Conservation (phyloP, 2,888 invertebrate genomes). For the Cinara cedri region DNA sequence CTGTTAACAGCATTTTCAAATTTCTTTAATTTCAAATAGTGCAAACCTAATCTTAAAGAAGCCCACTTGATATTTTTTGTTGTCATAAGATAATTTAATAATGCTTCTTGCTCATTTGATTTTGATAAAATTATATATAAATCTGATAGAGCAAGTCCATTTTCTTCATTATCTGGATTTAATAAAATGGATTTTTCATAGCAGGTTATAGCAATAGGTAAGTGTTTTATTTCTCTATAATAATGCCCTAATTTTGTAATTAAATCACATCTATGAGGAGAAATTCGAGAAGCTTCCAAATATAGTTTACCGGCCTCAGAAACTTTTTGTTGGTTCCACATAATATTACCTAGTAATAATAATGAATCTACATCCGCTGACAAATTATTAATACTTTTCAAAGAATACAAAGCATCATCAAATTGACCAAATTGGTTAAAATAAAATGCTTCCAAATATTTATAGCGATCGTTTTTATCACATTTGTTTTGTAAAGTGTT, state of each 20-base stretch:
- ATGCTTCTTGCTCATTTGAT: slow-evolving; percentile 34
- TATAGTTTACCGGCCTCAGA: slow-evolving; percentile 46
- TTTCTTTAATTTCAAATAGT: slow-evolving; percentile 40
- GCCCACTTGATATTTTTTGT: slow-evolving; percentile 46
- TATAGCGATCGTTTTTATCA: slow-evolving; percentile 21
- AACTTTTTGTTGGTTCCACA: slow-evolving; percentile 26
- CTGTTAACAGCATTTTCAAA: slow-evolving; percentile 42
- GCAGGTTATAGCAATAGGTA: slow-evolving; percentile 37
- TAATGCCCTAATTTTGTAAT: slow-evolving; percentile 47
- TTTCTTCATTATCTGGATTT: slow-evolving; percentile 47
- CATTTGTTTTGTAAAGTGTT: slow-evolving; percentile 27
- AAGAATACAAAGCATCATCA: slow-evolving; percentile 31
- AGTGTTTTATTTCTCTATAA: slow-evolving; percentile 40
- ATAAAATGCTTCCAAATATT: slow-evolving; percentile 39
- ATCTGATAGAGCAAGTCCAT: slow-evolving; percentile 29
- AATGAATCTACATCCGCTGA: not conserved
- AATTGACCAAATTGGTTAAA: slow-evolving; percentile 8
- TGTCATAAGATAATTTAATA: slow-evolving; percentile 36
- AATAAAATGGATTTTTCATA: slow-evolving; percentile 47
- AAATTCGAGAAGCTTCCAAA: slow-evolving; percentile 44
- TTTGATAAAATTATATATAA: slow-evolving; percentile 25
- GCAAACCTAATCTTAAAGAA: slow-evolving; percentile 38
- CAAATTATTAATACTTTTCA: slow-evolving; percentile 8
- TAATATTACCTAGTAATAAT: slow-evolving; percentile 25
- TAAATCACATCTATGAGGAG: slow-evolving; percentile 44